These are phyloP conservation scores for Protomyctophum bolini DNA, from an alignment of 2,113 vertebrate species.

Conservation along the genomic window DNA sequence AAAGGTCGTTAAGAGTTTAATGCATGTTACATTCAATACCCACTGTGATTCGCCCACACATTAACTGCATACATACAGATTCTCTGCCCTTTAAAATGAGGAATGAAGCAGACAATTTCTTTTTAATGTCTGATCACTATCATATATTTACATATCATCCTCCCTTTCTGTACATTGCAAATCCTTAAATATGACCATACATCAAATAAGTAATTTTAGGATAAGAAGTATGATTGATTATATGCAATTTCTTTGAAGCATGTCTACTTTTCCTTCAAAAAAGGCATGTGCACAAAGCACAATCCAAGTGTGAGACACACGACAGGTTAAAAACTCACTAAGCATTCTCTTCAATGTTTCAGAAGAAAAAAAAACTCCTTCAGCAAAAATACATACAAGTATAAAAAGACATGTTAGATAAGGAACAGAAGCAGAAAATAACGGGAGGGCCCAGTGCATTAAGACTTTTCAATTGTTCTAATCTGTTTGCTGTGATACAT, in stretches of 20 bases:
- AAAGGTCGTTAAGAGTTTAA: slow-evolving; percentile 90
- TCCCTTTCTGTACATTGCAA: slow-evolving; percentile 86
- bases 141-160: slow-evolving; percentile 86
- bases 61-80: slow-evolving; percentile 88
- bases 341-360: slow-evolving; percentile 58
- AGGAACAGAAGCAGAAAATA: slow-evolving; percentile 60
- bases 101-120: slow-evolving; percentile 77
- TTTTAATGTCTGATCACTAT: slow-evolving; percentile 78
- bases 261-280: slow-evolving; percentile 63
- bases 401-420: slow-evolving; percentile 66
- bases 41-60: slow-evolving; percentile 86
- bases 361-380: slow-evolving; percentile 69
- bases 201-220: slow-evolving; percentile 62
- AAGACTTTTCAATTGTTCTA: slow-evolving; percentile 68
- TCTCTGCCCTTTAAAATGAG: slow-evolving; percentile 81
- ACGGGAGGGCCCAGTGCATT: slow-evolving; percentile 75
- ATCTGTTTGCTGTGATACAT: slow-evolving; percentile 64
- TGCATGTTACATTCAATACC: slow-evolving; percentile 94
- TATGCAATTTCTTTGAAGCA: slow-evolving; percentile 62
- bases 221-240: slow-evolving; percentile 68
- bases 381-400: slow-evolving; percentile 67
- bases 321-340: slow-evolving; percentile 63
- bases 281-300: slow-evolving; percentile 74
- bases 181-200: slow-evolving; percentile 74
- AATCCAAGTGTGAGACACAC: slow-evolving; percentile 68